These are phyloP conservation scores for Chroicocephalus ridibundus DNA, from an alignment of 2,113 vertebrate species.

Conservation along the genomic window DNA sequence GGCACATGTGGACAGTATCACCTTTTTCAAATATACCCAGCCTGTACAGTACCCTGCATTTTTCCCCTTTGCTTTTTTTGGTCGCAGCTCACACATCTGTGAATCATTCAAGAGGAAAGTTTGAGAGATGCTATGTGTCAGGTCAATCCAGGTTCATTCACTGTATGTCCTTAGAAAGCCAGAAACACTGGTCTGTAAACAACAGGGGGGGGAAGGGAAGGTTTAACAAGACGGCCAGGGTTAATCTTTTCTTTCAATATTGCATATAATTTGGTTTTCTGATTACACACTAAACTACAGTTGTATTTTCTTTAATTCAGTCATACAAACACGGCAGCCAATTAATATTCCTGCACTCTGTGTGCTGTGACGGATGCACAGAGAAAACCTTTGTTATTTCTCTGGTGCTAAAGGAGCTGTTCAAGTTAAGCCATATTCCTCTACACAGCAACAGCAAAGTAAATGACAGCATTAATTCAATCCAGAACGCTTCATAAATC, in stretches of 20 bases:
- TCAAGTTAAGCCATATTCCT: neutral
- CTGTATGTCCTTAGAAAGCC: conserved; percentile 25
- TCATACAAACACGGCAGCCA: neutral
- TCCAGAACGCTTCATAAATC: conserved; percentile 25
- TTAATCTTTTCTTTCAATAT: conserved; percentile 23
- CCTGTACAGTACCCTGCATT: neutral
- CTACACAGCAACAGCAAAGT: conserved; percentile 11
- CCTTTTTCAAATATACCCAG: neutral
- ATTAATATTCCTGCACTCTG: neutral
- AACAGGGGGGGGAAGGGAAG: neutral
- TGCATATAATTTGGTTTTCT: neutral
- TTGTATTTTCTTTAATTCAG: conserved; percentile 28
- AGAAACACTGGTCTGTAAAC: conserved; percentile 33
- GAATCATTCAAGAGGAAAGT: conserved; percentile 18
- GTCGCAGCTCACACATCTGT: neutral
- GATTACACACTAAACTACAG: neutral
- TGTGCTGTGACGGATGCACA: neutral
- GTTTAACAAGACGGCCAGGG: neutral
- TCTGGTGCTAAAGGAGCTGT: neutral
- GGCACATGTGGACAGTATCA: neutral
- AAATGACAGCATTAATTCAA: conserved; percentile 44
- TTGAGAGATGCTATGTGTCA: conserved; percentile 42
- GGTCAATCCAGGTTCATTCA: conserved; percentile 46
- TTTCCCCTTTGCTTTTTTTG: neutral
- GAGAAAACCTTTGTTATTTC: conserved; percentile 30